Conservation (phyloP, 2,113 vertebrate species). For the Arenaria interpres region DNA sequence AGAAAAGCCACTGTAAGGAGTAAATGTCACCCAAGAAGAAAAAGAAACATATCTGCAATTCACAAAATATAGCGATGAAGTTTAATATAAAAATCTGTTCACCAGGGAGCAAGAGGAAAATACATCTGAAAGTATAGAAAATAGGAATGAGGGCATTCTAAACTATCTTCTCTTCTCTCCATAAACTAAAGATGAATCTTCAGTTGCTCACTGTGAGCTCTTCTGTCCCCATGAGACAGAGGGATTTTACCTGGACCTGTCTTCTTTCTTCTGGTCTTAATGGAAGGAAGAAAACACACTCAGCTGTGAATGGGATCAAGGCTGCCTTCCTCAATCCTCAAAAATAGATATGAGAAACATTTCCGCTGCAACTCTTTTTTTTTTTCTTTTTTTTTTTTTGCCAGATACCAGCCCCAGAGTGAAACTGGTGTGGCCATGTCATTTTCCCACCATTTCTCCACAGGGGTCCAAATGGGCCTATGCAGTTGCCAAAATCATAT, state of each 20-base stretch:
- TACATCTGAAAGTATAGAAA: background rate
- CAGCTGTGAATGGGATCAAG: background rate
- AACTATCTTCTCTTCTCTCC: background rate
- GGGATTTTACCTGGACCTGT: background rate
- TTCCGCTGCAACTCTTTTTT: background rate
- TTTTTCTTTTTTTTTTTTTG: too few relatives aligned
- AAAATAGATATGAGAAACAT: background rate
- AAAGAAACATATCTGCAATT: background rate
- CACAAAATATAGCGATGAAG: background rate
- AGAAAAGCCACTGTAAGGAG: background rate
- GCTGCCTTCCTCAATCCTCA: background rate
- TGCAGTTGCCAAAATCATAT: background rate
- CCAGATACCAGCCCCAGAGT: background rate
- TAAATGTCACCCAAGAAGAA: background rate
- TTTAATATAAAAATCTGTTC: background rate
- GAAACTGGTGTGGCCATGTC: background rate
- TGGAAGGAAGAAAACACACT: background rate
- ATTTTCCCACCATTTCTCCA: background rate
- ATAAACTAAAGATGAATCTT: background rate
- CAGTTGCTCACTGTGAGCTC: background rate
- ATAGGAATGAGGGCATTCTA: background rate
- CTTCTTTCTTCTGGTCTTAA: background rate
- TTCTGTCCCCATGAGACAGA: background rate
- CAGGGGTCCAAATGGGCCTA: background rate
- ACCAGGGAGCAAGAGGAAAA: background rate